These are phyloP conservation scores for Sylvia borin DNA, from an alignment of 2,797 vertebrate genomes.

Conservation along the genomic window DNA sequence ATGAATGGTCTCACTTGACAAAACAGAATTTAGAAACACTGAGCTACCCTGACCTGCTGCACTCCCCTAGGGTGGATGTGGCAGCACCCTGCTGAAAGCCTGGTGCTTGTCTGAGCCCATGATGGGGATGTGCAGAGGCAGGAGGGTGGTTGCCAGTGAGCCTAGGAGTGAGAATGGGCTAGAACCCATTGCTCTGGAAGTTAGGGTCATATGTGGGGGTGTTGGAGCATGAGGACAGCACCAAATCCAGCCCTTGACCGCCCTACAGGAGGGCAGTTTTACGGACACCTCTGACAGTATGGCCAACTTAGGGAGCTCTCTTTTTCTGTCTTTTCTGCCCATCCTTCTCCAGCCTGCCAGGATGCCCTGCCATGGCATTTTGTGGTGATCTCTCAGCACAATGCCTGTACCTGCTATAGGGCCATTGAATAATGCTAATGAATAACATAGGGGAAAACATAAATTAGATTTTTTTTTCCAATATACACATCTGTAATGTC, in stretches of 20 bases:
- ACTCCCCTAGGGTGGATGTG: no score
- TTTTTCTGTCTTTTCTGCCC: background rate
- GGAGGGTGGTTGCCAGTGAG: background rate
- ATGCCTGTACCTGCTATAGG: background rate
- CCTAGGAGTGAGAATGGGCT: background rate
- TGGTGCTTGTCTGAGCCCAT: fast-evolving
- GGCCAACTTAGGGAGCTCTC: background rate
- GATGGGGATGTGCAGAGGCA: no score
- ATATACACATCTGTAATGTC: fast-evolving
- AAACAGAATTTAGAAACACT: background rate
- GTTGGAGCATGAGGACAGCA: background rate
- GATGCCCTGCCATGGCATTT: fast-evolving
- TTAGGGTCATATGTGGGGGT: fast-evolving
- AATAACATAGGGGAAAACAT: background rate
- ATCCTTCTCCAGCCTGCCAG: fast-evolving
- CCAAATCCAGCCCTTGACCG: background rate
- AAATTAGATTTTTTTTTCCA: background rate
- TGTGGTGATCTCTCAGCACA: background rate
- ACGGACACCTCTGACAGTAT: fast-evolving
- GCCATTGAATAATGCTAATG: background rate
- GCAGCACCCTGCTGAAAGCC: background rate
- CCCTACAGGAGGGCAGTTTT: background rate
- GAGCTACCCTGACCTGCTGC: background rate
- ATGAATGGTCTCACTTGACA: background rate
- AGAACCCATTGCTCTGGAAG: background rate